Evolutionary conservation across 1,140 invertebrate genomes (phyloP).

Genomic region (Chelonus insularis): DNA sequence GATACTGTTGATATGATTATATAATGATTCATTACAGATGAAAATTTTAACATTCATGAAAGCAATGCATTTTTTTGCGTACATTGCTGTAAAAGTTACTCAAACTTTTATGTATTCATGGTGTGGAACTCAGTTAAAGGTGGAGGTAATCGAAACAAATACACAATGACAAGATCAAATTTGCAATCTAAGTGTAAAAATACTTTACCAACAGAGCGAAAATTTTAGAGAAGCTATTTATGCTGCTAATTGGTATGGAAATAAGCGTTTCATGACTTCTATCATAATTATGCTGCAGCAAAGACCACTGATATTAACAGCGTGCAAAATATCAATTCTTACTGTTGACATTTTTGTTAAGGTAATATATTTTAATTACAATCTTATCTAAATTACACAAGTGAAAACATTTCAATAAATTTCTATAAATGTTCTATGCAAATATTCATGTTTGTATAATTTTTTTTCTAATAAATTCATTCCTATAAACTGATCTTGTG

Average conservation of each 20-base stretch:
- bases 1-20: no score
- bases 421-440: no score
- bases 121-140: background rate
- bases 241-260: constrained; percentile 23
- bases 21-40: no score
- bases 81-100: background rate
- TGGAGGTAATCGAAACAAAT: background rate
- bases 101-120: background rate
- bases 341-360: constrained; percentile 32
- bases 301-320: constrained; percentile 30
- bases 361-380: no score
- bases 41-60: background rate
- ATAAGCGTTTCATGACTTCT: constrained; percentile 16
- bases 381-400: no score
- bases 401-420: no score
- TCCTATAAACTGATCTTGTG: no score
- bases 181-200: background rate
- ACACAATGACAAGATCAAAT: background rate
- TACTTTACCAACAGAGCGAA: constrained; percentile 21
- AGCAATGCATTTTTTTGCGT: background rate
- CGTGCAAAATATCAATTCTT: constrained; percentile 27
- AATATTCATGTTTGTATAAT: no score
- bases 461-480: no score
- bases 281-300: constrained; percentile 32
- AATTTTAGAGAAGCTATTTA: constrained; percentile 14